These are phyloP conservation scores for Cerceris ruficornis DNA, from an alignment of 2,888 invertebrate species.

Conservation along the genomic window DNA sequence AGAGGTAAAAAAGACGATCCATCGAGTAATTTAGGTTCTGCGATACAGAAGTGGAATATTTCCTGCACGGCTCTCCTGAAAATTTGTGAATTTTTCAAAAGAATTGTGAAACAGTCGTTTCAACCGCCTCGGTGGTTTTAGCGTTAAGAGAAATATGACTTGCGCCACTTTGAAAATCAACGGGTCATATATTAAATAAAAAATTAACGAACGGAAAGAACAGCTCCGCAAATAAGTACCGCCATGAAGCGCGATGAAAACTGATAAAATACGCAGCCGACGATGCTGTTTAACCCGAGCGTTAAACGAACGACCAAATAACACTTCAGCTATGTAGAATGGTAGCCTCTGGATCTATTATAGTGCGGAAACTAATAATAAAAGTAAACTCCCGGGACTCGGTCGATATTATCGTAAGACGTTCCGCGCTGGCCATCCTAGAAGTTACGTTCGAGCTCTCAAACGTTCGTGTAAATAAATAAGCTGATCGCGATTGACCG, in stretches of 20 bases:
- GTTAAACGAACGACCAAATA: slow-evolving; percentile 7
- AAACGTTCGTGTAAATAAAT: slow-evolving; percentile 20
- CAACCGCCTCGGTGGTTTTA: too few relatives aligned
- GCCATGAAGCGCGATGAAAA: neutral
- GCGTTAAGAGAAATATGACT: too few relatives aligned
- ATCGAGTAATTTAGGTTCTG: too few relatives aligned
- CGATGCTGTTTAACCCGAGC: neutral
- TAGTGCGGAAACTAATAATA: slow-evolving; percentile 16
- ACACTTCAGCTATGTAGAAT: neutral
- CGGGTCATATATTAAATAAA: too few relatives aligned
- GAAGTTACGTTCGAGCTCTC: slow-evolving; percentile 6
- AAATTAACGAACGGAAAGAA: neutral
- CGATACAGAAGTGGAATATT: too few relatives aligned
- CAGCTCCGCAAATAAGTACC: neutral
- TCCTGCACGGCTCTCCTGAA: too few relatives aligned
- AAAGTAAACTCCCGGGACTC: slow-evolving; percentile 15
- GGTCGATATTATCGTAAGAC: slow-evolving; percentile 2
- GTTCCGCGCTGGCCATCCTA: neutral
- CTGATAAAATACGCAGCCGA: neutral
- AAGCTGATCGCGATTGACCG: neutral
- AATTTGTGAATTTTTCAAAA: too few relatives aligned
- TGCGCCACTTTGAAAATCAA: too few relatives aligned
- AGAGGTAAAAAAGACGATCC: too few relatives aligned
- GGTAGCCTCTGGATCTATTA: slow-evolving; percentile 18
- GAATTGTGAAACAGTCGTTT: too few relatives aligned